Conservation (phyloP, 2,888 invertebrate genomes). For the Brenthis hecate region DNA sequence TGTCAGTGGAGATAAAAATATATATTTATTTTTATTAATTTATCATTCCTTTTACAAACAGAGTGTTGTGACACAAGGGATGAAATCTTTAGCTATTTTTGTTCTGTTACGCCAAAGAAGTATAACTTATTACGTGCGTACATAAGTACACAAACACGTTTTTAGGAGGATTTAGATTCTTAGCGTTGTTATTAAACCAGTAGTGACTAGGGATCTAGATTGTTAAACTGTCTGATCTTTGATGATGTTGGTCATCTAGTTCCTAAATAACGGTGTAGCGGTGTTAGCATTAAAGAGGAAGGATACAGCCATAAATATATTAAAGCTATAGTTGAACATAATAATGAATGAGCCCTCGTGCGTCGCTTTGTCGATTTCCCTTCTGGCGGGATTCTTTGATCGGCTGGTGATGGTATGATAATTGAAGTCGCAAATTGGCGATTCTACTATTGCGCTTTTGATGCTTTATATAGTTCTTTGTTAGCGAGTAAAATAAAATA, state of each 20-base stretch:
- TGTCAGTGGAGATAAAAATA: no score
- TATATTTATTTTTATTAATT: no score
- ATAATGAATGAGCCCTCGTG: slow-evolving; percentile 5
- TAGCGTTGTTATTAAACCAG: no score
- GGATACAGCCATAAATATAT: background rate
- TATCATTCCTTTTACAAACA: no score
- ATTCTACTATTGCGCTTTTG: slow-evolving; percentile 1
- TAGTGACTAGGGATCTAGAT: no score
- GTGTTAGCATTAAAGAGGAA: background rate
- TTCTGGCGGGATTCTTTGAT: slow-evolving; percentile 18
- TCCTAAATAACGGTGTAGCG: background rate
- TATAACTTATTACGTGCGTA: no score
- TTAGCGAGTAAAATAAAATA: slow-evolving; percentile 1
- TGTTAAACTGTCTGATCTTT: no score
- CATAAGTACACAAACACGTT: no score
- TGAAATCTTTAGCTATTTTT: no score
- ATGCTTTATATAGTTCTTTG: slow-evolving; percentile 7
- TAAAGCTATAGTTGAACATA: background rate
- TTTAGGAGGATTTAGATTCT: no score
- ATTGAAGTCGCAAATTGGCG: slow-evolving; percentile 7
- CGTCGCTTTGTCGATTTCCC: slow-evolving; percentile 10
- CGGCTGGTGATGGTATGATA: background rate
- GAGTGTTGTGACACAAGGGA: no score
- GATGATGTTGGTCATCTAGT: background rate
- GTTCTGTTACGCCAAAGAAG: no score